These are phyloP conservation scores for Scyliorhinus canicula DNA, from an alignment of 2,797 vertebrate genomes.

Conservation along the genomic window DNA sequence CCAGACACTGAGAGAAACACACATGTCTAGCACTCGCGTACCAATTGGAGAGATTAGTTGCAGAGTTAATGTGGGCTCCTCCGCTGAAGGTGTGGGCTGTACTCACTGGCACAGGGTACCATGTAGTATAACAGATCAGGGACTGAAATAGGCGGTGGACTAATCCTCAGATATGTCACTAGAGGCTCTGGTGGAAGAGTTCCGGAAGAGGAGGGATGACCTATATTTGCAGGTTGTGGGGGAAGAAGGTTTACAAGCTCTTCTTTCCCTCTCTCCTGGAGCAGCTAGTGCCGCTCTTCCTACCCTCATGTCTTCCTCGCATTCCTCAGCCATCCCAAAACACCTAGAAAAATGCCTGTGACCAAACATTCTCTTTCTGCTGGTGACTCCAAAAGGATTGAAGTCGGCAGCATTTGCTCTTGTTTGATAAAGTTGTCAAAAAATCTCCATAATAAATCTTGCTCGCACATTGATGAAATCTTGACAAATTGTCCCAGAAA, in stretches of 20 bases:
- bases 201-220: too few relatives aligned
- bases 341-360: not conserved
- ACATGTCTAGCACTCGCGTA: not conserved
- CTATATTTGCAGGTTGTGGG: not conserved
- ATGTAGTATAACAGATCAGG: not conserved
- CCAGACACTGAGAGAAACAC: not conserved
- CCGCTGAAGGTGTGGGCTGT: not conserved
- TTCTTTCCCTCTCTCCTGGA: not conserved
- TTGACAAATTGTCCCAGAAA: not conserved
- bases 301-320: not conserved
- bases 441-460: not conserved
- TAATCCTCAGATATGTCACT: not conserved
- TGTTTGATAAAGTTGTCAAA: not conserved
- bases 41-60: too few relatives aligned
- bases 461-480: not conserved
- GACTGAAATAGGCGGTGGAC: not conserved
- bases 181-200: not conserved
- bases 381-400: not conserved
- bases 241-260: not conserved
- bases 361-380: not conserved
- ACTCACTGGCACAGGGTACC: not conserved
- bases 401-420: not conserved
- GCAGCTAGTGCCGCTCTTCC: not conserved
- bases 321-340: not conserved
- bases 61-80: too few relatives aligned